Evolutionary conservation across 2,113 vertebrate genomes (phyloP).

Genomic region (Gracilinanus agilis): DNA sequence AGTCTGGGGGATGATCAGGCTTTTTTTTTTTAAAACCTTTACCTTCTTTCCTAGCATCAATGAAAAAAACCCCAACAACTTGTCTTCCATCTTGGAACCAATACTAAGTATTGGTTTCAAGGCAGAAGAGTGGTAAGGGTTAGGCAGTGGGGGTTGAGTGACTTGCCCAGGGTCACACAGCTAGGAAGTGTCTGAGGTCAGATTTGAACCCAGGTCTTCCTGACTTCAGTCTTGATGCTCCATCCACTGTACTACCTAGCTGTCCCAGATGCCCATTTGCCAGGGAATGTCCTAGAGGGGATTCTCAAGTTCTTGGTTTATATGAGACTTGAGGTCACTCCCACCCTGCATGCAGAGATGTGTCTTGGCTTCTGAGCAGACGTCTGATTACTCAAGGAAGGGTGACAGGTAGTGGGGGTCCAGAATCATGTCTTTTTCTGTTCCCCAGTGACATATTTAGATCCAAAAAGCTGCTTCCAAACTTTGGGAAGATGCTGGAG

Average conservation of each 20-base stretch:
- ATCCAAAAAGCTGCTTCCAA: conserved; percentile 92
- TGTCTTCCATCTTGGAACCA: too few species aligned
- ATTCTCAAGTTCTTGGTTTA: not conserved
- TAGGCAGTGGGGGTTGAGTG: too few species aligned
- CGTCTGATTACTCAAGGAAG: not conserved
- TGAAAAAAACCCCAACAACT: too few species aligned
- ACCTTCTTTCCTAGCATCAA: too few species aligned
- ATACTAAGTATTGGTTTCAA: too few species aligned
- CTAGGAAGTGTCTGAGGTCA: too few species aligned
- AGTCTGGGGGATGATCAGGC: not conserved
- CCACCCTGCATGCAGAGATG: not conserved
- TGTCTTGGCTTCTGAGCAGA: not conserved
- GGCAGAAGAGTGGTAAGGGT: too few species aligned
- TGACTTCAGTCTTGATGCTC: too few species aligned
- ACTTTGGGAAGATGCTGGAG: conserved; percentile 96
- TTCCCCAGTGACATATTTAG: conserved; percentile 95
- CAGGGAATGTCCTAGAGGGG: not conserved
- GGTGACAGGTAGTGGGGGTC: not conserved
- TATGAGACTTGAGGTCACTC: not conserved
- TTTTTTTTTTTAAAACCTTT: too few species aligned
- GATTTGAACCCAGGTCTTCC: too few species aligned
- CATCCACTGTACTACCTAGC: too few species aligned
- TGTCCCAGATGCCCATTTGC: not conserved
- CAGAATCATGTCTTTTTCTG: conserved; percentile 40
- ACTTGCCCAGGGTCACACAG: too few species aligned